phyloP scores from a whole-genome alignment of 2,888 invertebrate species.

The Phyllotreta striolata region DNA sequence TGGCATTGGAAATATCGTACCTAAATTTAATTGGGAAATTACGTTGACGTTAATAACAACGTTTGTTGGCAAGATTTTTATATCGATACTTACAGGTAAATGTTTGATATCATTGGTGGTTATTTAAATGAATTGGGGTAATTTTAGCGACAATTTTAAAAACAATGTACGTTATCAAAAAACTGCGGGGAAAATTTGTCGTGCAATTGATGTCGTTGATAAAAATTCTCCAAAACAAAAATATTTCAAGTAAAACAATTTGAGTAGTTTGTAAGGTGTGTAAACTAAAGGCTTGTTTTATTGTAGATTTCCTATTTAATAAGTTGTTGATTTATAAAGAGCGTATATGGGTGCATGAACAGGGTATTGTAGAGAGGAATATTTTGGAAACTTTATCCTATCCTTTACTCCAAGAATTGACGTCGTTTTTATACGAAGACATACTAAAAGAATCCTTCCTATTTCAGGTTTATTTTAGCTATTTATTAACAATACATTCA shows the following conservation, averaged over 20 bases:
- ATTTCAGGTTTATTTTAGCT: conserved; percentile 53
- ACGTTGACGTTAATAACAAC: conserved; percentile 63
- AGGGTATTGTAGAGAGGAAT: conserved; percentile 59
- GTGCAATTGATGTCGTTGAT: conserved; percentile 21
- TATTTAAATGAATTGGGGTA: neutral
- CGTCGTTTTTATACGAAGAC: conserved; percentile 64
- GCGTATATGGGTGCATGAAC: conserved; percentile 64
- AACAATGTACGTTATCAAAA: conserved; percentile 23
- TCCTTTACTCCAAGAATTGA: conserved; percentile 52
- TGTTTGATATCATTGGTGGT: neutral
- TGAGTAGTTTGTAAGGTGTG: no score
- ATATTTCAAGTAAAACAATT: conserved; percentile 57
- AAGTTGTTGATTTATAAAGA: conserved; percentile 66
- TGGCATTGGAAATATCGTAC: conserved; percentile 64
- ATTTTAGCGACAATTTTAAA: conserved; percentile 34
- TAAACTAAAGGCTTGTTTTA: neutral
- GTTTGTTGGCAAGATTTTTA: conserved; percentile 54
- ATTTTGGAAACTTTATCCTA: conserved; percentile 31
- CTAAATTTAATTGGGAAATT: conserved; percentile 63
- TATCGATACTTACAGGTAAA: conserved; percentile 34
- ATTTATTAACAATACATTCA: neutral
- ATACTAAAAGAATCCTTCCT: conserved; percentile 64
- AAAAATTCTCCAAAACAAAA: conserved; percentile 61
- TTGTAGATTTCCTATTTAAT: conserved; percentile 54
- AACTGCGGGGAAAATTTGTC: conserved; percentile 19